phyloP scores from a whole-genome alignment of 2,113 vertebrate genomes.

The Phyllostomus hastatus region DNA sequence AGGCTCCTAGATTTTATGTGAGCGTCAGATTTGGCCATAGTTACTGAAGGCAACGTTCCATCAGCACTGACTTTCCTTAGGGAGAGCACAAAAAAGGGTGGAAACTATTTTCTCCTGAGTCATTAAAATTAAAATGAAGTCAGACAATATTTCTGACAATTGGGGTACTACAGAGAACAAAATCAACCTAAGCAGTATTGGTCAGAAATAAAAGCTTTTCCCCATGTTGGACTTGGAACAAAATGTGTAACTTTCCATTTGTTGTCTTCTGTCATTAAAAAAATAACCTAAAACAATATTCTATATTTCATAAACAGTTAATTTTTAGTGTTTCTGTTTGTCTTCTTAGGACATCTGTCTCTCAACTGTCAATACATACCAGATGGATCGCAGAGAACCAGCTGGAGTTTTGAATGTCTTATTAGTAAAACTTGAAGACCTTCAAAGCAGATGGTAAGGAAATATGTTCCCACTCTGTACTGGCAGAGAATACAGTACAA shows the following conservation, averaged over 20 bases:
- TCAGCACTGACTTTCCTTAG: neutral
- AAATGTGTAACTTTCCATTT: neutral
- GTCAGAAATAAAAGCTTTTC: neutral
- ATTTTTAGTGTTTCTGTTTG: neutral
- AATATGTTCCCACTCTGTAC: neutral
- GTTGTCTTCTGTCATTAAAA: neutral
- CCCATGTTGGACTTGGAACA: neutral
- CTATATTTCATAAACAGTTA: constrained; percentile 1
- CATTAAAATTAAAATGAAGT: neutral
- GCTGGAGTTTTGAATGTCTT: neutral
- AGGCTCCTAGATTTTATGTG: neutral
- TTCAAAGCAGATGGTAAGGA: constrained; percentile 11
- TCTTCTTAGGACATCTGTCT: neutral
- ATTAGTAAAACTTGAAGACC: constrained; percentile 22
- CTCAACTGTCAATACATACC: neutral
- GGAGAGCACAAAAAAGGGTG: neutral
- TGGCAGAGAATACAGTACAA: neutral
- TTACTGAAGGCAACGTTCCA: neutral
- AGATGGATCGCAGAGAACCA: neutral
- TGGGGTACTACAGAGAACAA: neutral
- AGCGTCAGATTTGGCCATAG: neutral
- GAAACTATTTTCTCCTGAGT: neutral
- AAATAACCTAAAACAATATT: neutral
- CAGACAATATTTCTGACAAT: neutral
- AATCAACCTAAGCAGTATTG: neutral